Evolutionary conservation across 2,888 invertebrate species (phyloP), one percentile per base, ranked within the genome.

Genomic region (Baronia brevicornis): DNA sequence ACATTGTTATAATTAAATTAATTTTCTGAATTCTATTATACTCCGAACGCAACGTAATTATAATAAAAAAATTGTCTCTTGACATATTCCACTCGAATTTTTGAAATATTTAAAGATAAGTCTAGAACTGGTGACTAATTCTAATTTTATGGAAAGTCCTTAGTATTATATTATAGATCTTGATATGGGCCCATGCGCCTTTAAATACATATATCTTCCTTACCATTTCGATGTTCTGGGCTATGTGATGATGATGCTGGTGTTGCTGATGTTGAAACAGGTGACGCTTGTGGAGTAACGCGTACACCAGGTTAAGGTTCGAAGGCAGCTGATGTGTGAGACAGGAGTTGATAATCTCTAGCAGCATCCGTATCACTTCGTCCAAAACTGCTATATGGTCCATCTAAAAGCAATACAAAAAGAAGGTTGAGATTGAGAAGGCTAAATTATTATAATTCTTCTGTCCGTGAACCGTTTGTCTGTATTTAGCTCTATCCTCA

Each of bases 291-390:
- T 99, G 98, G 15, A 99, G 86, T 50, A 99, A 79, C 1, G 97
- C 96, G 71, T 99, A 99, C 25, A 99, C 91, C 44, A 99, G 87
- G 84, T 99, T 96, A 88, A 87, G 95, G 94, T 84, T 95, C 89
- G 46, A 91, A 80, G 44, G 43, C 18, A 99, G 85, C 57, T 96
- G 96, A 63, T 94, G 91, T 0, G 94, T 91, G 29, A 99, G 86
- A 60, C 95, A 94, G 14, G 97, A 97, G 86, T 99, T 99, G 44
- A 99, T 88, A 38, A 99, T 98, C 84, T 99, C 99, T 40, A 99
- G 74, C 7, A 99, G 90, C 94, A 98, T 98, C 14, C 98, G 86
- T 14, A 99, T 86, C 0, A 98, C 97, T 72, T 98, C 98, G 72
- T 98, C 98, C 14, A 98, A 80, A 0, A 97, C 97, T 21, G 90